Percentiles rank a stretch among this genome's conserved stretches.
These are phyloP conservation scores for Rhinogobio ventralis DNA, from an alignment of 2,797 vertebrate species.

Conservation along the genomic window DNA sequence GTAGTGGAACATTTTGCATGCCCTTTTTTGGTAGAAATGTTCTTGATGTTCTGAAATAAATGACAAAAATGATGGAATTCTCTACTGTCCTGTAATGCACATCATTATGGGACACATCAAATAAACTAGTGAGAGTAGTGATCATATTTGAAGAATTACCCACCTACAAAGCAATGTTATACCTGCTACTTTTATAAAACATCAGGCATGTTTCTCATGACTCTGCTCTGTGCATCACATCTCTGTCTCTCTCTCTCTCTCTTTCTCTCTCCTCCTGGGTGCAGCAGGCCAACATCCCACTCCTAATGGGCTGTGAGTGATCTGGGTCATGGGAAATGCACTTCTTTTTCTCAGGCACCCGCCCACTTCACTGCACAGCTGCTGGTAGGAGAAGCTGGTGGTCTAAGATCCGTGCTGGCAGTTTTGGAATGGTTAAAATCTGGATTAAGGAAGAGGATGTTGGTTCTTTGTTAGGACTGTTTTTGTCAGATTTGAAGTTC, in stretches of 20 bases:
- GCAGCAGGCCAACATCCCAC: conserved; percentile 38
- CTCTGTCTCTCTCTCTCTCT: not conserved
- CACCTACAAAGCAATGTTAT: not conserved
- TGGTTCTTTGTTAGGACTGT: not conserved
- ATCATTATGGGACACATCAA: not conserved
- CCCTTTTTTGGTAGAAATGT: not conserved
- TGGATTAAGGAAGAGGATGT: not conserved
- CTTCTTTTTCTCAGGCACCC: conserved; percentile 40
- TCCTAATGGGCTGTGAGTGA: conserved; percentile 73
- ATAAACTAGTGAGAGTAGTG: not conserved
- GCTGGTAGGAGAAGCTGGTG: not conserved
- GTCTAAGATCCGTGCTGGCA: not conserved
- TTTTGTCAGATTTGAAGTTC: not conserved
- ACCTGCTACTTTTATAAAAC: not conserved
- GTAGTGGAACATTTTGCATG: no score
- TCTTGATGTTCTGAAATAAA: not conserved
- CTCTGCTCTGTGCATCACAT: not conserved
- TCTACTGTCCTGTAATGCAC: not conserved
- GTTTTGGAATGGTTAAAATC: not conserved
- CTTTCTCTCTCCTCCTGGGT: conserved; percentile 4
- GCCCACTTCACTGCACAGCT: conserved; percentile 47
- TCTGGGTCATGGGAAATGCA: conserved; percentile 67
- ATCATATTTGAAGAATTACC: not conserved
- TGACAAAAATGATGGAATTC: not conserved
- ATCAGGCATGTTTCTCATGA: not conserved